Conservation (phyloP, 2,113 vertebrate species). For the Neopipo cinnamomea region DNA sequence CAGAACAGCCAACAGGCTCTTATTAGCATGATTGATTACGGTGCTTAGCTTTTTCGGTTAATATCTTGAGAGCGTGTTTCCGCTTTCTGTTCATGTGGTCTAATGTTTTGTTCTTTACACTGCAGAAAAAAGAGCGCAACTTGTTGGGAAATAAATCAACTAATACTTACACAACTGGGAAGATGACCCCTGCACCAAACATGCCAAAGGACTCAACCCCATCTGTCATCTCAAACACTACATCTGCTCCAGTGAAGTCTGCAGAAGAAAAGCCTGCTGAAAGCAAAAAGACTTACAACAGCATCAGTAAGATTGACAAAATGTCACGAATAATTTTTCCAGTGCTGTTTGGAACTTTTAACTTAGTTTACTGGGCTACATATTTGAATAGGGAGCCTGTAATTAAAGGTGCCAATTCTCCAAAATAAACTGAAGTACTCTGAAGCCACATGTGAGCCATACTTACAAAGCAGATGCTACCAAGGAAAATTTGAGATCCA, state of each 20-base stretch:
- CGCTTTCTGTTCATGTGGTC: not conserved
- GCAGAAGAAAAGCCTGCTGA: constrained; percentile 85
- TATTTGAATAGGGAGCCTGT: constrained; percentile 97
- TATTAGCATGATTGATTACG: not conserved
- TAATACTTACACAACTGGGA: constrained; percentile 83
- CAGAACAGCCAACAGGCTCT: not conserved
- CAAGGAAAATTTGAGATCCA: constrained; percentile 73
- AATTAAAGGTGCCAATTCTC: constrained; percentile 85
- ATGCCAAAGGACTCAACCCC: constrained; percentile 88
- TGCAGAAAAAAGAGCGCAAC: constrained; percentile 91
- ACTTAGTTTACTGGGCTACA: constrained; percentile 97
- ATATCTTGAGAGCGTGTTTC: not conserved
- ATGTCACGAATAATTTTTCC: constrained; percentile 98
- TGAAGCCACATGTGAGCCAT: constrained; percentile 71
- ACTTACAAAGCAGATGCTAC: constrained; percentile 66
- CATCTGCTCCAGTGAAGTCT: constrained; percentile 80
- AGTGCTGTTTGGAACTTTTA: constrained; percentile 94
- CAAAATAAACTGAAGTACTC: constrained; percentile 73
- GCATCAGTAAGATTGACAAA: constrained; percentile 98
- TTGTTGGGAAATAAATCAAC: constrained; percentile 86
- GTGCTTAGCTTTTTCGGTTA: not conserved
- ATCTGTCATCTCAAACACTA: constrained; percentile 84
- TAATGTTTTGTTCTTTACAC: constrained; percentile 1
- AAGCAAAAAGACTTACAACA: constrained; percentile 98
- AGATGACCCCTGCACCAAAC: constrained; percentile 86